Conservation (phyloP, 2,888 invertebrate genomes). For the Mechanitis messenoides region DNA sequence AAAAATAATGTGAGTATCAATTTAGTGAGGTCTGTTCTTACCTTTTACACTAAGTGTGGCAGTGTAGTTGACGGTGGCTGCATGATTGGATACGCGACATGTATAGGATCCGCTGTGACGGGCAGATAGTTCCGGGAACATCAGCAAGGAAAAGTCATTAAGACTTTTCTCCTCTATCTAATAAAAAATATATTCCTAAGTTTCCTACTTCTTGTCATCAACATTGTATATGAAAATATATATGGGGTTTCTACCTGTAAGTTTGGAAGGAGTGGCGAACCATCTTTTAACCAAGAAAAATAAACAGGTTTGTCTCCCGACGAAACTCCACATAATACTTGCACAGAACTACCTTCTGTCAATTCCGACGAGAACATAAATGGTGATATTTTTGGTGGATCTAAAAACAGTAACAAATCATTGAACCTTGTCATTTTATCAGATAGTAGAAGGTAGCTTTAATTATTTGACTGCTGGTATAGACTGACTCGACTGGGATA, state of each 20-base stretch:
- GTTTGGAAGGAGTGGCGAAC: slow-evolving; percentile 75
- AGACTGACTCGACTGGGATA: too few species aligned
- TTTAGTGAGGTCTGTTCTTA: slow-evolving; percentile 40
- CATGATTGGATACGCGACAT: slow-evolving; percentile 82
- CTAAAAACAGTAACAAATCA: slow-evolving; percentile 43
- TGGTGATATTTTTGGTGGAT: slow-evolving; percentile 90
- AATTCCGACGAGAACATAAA: slow-evolving; percentile 89
- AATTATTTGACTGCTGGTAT: too few species aligned
- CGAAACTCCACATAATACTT: slow-evolving; percentile 87
- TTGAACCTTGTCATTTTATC: too few species aligned
- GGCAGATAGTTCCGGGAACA: slow-evolving; percentile 81
- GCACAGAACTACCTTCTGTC: slow-evolving; percentile 87
- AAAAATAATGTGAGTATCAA: neutral
- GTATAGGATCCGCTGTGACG: slow-evolving; percentile 82
- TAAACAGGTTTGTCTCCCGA: slow-evolving; percentile 82
- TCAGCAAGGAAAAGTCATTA: slow-evolving; percentile 82
- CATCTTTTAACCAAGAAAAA: slow-evolving; percentile 82
- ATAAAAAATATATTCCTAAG: slow-evolving; percentile 4
- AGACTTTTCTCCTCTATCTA: slow-evolving; percentile 81
- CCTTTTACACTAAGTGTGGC: slow-evolving; percentile 82
- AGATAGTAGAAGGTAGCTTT: too few species aligned
- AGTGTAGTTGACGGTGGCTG: slow-evolving; percentile 80
- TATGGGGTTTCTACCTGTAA: slow-evolving; percentile 71
- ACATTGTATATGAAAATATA: neutral
- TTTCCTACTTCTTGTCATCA: neutral